These are phyloP conservation scores for Rotaria magnacalcarata DNA, from an alignment of 2,888 invertebrate genomes.

Conservation along the genomic window DNA sequence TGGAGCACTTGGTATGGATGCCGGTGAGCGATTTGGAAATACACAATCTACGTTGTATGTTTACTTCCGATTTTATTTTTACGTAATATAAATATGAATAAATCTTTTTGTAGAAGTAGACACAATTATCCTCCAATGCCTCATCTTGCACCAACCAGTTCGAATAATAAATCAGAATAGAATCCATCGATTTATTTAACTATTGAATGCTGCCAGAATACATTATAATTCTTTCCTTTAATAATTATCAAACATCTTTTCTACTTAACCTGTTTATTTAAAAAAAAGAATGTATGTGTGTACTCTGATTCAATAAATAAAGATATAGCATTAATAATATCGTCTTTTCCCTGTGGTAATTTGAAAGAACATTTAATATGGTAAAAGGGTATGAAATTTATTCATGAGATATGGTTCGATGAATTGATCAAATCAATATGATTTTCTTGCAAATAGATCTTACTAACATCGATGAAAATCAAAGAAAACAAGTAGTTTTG, in stretches of 20 bases:
- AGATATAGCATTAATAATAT: background rate
- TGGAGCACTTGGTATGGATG: constrained; percentile 43
- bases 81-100: background rate
- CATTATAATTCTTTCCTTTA: background rate
- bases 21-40: constrained; percentile 44
- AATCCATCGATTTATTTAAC: background rate
- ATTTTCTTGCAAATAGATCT: too few species aligned
- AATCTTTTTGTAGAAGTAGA: background rate
- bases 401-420: too few species aligned
- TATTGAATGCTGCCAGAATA: background rate
- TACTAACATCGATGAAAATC: too few species aligned
- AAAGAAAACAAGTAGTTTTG: too few species aligned
- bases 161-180: background rate
- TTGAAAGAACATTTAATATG: too few species aligned
- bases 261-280: background rate
- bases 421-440: too few species aligned
- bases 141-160: background rate
- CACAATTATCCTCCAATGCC: background rate
- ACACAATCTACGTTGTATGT: constrained; percentile 13
- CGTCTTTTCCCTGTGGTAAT: background rate
- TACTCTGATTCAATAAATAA: background rate
- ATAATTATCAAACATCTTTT: background rate
- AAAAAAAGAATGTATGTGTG: background rate
- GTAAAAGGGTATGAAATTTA: too few species aligned
- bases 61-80: background rate